Percentiles rank a stretch among this genome's conserved stretches.
phyloP scores from a whole-genome alignment of 2,888 invertebrate genomes.

The Lottia scabra region DNA sequence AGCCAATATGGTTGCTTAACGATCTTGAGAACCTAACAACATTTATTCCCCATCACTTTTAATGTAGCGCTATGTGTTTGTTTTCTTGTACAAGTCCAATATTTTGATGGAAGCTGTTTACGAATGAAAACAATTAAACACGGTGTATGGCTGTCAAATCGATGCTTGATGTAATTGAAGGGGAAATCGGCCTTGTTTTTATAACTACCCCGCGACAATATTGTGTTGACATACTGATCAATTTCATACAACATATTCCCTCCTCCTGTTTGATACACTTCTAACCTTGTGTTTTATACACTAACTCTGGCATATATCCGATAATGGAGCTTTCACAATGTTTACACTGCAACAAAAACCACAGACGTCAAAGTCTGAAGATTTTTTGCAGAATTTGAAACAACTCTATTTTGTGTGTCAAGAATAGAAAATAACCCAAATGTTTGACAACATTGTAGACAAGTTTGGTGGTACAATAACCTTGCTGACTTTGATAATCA shows the following conservation, averaged over 20 bases:
- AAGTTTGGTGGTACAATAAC: too few relatives aligned
- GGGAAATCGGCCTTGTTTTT: neutral
- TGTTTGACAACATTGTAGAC: too few relatives aligned
- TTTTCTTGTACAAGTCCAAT: slow-evolving; percentile 4
- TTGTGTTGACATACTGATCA: slow-evolving; percentile 1
- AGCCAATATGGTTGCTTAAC: neutral
- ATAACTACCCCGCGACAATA: neutral
- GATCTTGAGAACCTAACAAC: neutral
- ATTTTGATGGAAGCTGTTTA: slow-evolving; percentile 6
- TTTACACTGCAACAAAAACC: too few relatives aligned
- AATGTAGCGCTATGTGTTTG: neutral
- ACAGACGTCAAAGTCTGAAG: too few relatives aligned
- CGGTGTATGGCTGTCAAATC: neutral
- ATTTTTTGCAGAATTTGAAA: too few relatives aligned
- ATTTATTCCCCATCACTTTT: neutral
- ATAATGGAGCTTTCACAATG: neutral
- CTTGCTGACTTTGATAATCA: too few relatives aligned
- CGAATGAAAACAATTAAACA: slow-evolving; percentile 6
- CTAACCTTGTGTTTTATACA: slow-evolving; percentile 1
- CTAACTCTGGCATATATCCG: neutral
- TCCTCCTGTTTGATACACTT: neutral
- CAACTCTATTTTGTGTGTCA: too few relatives aligned
- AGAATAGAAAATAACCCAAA: too few relatives aligned
- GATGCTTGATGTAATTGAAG: slow-evolving; percentile 2
- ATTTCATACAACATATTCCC: slow-evolving; percentile 1